Evolutionary conservation across 1,140 invertebrate species (phyloP).

Genomic region (Sminthurides bifidus): DNA sequence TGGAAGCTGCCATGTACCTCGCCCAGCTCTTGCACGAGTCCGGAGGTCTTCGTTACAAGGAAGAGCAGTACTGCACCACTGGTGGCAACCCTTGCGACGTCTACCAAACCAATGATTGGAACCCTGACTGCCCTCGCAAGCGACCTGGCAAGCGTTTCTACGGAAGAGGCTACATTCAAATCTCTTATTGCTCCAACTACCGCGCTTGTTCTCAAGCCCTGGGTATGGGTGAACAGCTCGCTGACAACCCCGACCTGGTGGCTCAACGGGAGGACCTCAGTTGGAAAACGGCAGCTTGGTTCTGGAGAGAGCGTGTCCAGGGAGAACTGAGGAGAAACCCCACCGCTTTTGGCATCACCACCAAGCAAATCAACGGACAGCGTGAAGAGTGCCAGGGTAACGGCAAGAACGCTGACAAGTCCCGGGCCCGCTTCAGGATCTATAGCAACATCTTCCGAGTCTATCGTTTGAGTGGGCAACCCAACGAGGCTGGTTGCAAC

Average conservation of each 20-base stretch:
- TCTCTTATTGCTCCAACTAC: conserved; percentile 11
- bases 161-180: conserved; percentile 21
- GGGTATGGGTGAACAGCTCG: not conserved
- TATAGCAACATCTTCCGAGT: not conserved
- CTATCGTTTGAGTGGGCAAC: not conserved
- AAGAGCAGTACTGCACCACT: not conserved
- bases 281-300: conserved; percentile 3
- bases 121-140: not conserved
- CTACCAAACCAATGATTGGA: conserved; percentile 1
- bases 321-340: not conserved
- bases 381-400: not conserved
- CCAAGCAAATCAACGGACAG: conserved; percentile 7
- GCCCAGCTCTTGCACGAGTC: conserved; percentile 19
- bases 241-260: conserved; percentile 3
- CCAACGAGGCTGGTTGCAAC: not conserved
- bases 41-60: conserved; percentile 3
- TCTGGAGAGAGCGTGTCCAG: not conserved
- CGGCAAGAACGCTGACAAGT: not conserved
- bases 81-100: not conserved
- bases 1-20: conserved; percentile 17
- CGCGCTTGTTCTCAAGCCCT: not conserved
- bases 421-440: not conserved
- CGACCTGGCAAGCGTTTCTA: conserved; percentile 8
- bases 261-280: not conserved
- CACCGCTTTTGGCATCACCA: conserved; percentile 9